These are phyloP conservation scores for Paralichthys olivaceus DNA, from an alignment of 2,113 vertebrate genomes.

Conservation along the genomic window DNA sequence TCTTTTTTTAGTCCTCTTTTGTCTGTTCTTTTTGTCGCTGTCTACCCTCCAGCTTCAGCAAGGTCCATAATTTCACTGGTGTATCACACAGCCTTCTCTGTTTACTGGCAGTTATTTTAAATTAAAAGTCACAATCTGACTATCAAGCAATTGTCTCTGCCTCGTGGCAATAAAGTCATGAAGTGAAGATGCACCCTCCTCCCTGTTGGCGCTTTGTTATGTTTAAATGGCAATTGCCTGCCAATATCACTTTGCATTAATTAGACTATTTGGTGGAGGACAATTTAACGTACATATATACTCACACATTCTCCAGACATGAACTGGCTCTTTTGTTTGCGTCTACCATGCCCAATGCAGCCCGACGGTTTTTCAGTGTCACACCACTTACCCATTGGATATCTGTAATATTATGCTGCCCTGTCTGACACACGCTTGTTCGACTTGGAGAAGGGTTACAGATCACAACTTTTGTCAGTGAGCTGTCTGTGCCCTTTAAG, in stretches of 20 bases:
- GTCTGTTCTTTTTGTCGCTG: constrained; percentile 52
- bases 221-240: constrained; percentile 80
- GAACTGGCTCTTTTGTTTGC: constrained; percentile 18
- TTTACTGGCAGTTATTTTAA: constrained; percentile 77
- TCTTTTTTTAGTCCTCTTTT: constrained; percentile 28
- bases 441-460: constrained; percentile 45
- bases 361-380: constrained; percentile 3
- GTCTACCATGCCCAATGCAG: not conserved
- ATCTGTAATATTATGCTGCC: constrained; percentile 6
- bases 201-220: constrained; percentile 62
- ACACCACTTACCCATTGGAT: constrained; percentile 1
- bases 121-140: constrained; percentile 81
- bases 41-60: constrained; percentile 58
- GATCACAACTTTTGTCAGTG: constrained; percentile 59
- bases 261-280: constrained; percentile 62
- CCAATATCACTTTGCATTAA: constrained; percentile 78
- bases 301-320: constrained; percentile 6
- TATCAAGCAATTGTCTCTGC: constrained; percentile 75
- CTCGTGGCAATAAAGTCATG: constrained; percentile 74
- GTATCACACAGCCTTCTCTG: constrained; percentile 61
- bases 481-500: constrained; percentile 64
- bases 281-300: constrained; percentile 27
- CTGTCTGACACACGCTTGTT: constrained; percentile 30
- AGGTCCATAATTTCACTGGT: constrained; percentile 70
- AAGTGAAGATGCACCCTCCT: constrained; percentile 74